phyloP scores from a whole-genome alignment of 2,888 invertebrate species.

The Pammene fasciana region DNA sequence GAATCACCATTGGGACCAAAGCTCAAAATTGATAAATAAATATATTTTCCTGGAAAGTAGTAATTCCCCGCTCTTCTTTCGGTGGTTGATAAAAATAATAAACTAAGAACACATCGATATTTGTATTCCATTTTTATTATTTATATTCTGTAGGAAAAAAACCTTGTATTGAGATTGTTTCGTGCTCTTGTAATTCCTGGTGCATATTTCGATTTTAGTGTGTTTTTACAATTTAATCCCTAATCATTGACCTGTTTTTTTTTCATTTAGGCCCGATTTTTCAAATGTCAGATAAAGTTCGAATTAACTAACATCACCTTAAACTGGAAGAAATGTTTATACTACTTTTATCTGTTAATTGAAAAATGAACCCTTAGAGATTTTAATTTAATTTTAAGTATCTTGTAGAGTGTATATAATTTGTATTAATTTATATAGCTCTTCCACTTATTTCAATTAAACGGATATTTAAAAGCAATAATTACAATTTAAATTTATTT shows the following conservation, averaged over 20 bases:
- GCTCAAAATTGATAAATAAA: constrained; percentile 37
- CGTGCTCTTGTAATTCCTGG: constrained; percentile 62
- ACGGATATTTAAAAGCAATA: constrained; percentile 73
- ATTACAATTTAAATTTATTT: constrained; percentile 61
- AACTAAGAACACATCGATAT: not conserved
- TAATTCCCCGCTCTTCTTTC: not conserved
- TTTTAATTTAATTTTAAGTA: constrained; percentile 10
- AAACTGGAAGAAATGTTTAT: too few species aligned
- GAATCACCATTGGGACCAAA: constrained; percentile 61
- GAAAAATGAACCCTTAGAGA: constrained; percentile 2
- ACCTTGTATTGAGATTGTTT: constrained; percentile 32
- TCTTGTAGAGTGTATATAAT: constrained; percentile 43
- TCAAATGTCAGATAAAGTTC: too few species aligned
- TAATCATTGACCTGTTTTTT: too few species aligned
- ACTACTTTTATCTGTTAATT: not conserved
- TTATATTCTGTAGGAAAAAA: not conserved
- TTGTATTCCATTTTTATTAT: too few species aligned
- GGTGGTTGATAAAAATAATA: not conserved
- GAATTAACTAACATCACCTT: too few species aligned
- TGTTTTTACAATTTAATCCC: constrained; percentile 6
- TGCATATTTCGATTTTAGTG: constrained; percentile 53
- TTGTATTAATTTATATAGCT: constrained; percentile 55
- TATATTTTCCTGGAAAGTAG: constrained; percentile 21
- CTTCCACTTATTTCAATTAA: constrained; percentile 60
- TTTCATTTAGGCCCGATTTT: too few species aligned